Conservation (phyloP, 2,113 vertebrate species). For the Rattus rattus region DNA sequence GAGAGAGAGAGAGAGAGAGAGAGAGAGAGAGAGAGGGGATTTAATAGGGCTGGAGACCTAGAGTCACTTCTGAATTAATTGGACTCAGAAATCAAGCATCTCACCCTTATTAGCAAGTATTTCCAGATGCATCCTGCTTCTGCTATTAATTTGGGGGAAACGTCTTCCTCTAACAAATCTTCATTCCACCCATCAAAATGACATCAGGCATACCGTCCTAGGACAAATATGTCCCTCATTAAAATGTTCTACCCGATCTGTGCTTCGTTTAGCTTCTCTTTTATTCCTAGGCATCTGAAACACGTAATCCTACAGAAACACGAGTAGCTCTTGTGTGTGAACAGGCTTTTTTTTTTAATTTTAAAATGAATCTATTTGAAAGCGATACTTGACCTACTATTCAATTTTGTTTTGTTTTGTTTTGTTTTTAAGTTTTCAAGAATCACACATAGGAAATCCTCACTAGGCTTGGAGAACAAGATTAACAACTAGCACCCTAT, state of each 20-base stretch:
- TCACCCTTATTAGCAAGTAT: conserved; percentile 68
- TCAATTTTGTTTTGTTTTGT: conserved; percentile 22
- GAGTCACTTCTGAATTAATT: conserved; percentile 69
- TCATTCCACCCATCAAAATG: conserved; percentile 56
- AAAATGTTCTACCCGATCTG: conserved; percentile 50
- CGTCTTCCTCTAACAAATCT: conserved; percentile 52
- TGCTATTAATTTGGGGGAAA: conserved; percentile 62
- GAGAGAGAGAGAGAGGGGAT: neutral
- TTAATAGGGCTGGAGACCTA: conserved; percentile 31
- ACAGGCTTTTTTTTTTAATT: neutral
- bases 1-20: neutral
- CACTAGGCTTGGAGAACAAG: conserved; percentile 18
- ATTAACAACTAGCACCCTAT: conserved; percentile 14
- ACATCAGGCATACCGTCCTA: conserved; percentile 24
- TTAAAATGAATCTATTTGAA: conserved; percentile 61
- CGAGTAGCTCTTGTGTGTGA: neutral
- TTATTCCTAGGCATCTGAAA: conserved; percentile 46
- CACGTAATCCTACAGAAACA: conserved; percentile 25
- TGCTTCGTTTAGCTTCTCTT: conserved; percentile 47
- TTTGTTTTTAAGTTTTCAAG: neutral
- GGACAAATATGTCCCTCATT: conserved; percentile 55
- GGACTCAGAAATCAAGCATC: conserved; percentile 62
- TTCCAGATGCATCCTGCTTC: conserved; percentile 56
- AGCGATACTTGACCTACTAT: neutral
- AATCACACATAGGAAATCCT: conserved; percentile 19